phyloP scores from a whole-genome alignment of 2,113 vertebrate genomes.

The Chaenocephalus aceratus region DNA sequence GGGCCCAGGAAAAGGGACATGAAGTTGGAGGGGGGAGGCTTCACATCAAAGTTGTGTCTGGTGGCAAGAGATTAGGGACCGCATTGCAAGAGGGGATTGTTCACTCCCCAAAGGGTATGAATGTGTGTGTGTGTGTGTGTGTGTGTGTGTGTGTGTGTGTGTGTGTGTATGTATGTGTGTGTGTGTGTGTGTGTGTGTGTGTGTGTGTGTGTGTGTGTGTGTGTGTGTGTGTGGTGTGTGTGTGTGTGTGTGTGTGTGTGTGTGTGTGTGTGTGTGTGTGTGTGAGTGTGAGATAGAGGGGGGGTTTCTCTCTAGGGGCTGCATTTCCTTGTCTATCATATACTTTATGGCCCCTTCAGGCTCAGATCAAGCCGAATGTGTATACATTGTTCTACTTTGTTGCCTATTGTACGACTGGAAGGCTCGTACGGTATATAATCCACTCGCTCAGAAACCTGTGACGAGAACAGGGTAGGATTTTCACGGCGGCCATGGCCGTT shows the following conservation, averaged over 20 bases:
- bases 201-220: constrained; percentile 48
- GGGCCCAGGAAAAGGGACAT: constrained; percentile 54
- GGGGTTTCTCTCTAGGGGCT: constrained; percentile 57
- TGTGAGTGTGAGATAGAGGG: background rate
- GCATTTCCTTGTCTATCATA: constrained; percentile 77
- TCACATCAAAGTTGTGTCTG: constrained; percentile 75
- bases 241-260: constrained; percentile 47
- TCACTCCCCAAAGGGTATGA: constrained; percentile 55
- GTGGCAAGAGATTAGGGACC: constrained; percentile 72
- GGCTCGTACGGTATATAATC: background rate
- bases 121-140: constrained; percentile 45
- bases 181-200: no score
- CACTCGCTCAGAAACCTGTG: background rate
- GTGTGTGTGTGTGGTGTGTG: constrained; percentile 21
- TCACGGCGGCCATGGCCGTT: no score
- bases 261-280: constrained; percentile 3
- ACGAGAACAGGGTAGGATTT: no score
- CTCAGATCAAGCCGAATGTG: constrained; percentile 39
- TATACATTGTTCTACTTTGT: constrained; percentile 47
- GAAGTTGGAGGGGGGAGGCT: constrained; percentile 21
- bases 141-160: constrained; percentile 16
- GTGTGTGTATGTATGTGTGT: no score
- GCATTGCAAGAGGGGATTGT: constrained; percentile 74
- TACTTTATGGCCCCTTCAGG: constrained; percentile 69
- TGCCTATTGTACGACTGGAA: constrained; percentile 21